Percentiles rank a stretch among this genome's conserved stretches.
phyloP scores from a whole-genome alignment of 2,888 invertebrate genomes.

The Philereme vetulata region DNA sequence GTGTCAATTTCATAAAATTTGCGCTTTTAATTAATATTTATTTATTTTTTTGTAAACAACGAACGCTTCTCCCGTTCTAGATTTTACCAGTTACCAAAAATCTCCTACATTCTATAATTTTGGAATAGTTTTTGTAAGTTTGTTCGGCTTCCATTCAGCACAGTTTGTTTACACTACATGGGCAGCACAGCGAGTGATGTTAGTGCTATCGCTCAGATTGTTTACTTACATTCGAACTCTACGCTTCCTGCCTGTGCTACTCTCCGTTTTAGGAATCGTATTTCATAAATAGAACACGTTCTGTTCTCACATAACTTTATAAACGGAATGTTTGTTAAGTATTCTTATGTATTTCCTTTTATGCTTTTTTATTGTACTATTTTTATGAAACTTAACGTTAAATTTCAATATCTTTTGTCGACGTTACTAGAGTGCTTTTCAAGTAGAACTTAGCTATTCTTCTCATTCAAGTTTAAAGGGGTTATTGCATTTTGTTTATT shows the following conservation, averaged over 20 bases:
- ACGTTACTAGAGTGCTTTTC: not conserved
- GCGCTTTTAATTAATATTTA: no score
- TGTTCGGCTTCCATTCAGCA: conserved; percentile 26
- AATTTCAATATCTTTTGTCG: conserved; percentile 8
- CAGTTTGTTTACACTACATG: conserved; percentile 52
- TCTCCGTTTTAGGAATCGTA: conserved; percentile 34
- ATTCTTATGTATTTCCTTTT: conserved; percentile 5
- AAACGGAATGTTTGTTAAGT: conserved; percentile 11
- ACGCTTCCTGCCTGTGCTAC: conserved; percentile 34
- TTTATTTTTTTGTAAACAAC: no score
- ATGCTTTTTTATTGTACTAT: not conserved
- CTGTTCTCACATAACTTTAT: conserved; percentile 7
- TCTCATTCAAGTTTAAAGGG: conserved; percentile 13
- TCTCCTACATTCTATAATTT: not conserved
- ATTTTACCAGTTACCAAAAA: not conserved
- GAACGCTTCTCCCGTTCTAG: no score
- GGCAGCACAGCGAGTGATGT: conserved; percentile 44
- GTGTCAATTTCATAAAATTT: no score
- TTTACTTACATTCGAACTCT: conserved; percentile 50
- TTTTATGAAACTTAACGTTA: no score
- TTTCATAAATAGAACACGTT: conserved; percentile 31
- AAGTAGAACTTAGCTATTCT: conserved; percentile 5
- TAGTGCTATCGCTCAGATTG: conserved; percentile 46
- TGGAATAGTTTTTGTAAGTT: conserved; percentile 4
- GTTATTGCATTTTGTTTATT: conserved; percentile 18